phyloP scores from a whole-genome alignment of 2,113 vertebrate species.

The western clawed frog (Xenopus tropicalis) region UCB_Xtro_10.0 CM004443.2:67289501-67290000 shows the following conservation, averaged over 20 bases:
- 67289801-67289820: constrained; percentile 14
- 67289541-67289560: too few species aligned
- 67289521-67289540: too few species aligned
- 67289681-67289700: constrained; percentile 60
- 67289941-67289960: neutral
- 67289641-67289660: neutral
- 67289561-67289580: too few species aligned
- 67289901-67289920: too few species aligned
- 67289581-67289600: too few species aligned
- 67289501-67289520: neutral
- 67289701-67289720: constrained; percentile 49
- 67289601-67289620: too few species aligned
- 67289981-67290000: constrained; percentile 43
- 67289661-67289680: constrained; percentile 65
- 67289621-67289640: neutral
- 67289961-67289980: constrained; percentile 70
- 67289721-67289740: constrained; percentile 56
- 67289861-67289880: too few species aligned
- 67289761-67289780: constrained; percentile 30
- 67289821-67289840: constrained; percentile 51
- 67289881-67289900: too few species aligned
- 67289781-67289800: neutral
- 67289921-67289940: too few species aligned
- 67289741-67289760: constrained; percentile 50
- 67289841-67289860: neutral